Conservation (phyloP, 2,797 vertebrate genomes). For the Anomalospiza imberbis region DNA sequence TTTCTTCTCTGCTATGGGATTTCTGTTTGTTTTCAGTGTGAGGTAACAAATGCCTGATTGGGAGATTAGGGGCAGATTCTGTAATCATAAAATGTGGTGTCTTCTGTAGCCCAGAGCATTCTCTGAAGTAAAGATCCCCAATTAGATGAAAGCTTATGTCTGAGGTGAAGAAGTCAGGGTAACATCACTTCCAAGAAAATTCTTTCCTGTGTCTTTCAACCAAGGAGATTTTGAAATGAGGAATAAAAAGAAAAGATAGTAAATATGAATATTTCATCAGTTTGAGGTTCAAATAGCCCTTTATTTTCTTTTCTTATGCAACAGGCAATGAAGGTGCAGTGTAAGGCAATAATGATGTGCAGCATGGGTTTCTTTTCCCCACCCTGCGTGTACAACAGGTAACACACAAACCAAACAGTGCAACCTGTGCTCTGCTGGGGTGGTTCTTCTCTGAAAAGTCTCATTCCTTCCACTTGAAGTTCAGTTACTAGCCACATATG, state of each 20-base stretch:
- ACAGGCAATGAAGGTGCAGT: background rate
- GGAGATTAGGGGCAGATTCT: background rate
- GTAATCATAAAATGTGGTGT: background rate
- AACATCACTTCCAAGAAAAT: background rate
- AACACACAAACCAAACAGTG: background rate
- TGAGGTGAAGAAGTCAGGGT: background rate
- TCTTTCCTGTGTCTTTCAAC: background rate
- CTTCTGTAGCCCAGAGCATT: background rate
- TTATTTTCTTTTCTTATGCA: background rate
- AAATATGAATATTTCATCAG: background rate
- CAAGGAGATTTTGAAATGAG: background rate
- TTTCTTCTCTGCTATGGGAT: conserved; percentile 26
- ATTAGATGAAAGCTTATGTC: background rate
- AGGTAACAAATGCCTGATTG: conserved; percentile 11
- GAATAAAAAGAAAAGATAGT: background rate
- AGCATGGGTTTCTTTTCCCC: background rate
- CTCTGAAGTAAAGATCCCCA: background rate
- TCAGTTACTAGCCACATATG: background rate
- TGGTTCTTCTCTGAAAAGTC: background rate
- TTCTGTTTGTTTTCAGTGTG: conserved; percentile 45
- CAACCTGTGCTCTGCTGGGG: background rate
- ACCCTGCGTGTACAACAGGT: background rate
- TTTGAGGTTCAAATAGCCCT: background rate
- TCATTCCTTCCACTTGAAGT: background rate
- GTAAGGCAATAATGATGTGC: background rate